phyloP scores from a whole-genome alignment of 2,113 vertebrate genomes.

The Thalassarche chlororhynchos region DNA sequence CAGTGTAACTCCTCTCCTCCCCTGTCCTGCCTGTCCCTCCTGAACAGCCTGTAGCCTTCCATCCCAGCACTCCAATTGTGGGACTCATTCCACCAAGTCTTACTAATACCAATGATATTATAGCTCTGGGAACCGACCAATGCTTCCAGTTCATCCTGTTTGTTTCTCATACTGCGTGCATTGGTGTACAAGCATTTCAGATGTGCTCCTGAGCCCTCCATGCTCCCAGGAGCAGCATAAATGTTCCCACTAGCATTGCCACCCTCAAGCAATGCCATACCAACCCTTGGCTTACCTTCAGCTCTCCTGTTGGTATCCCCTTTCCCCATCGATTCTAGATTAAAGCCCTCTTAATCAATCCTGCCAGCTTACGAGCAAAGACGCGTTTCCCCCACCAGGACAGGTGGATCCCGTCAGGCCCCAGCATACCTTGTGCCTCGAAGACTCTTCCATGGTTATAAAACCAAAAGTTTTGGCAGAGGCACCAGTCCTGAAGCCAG shows the following conservation, averaged over 20 bases:
- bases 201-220: not conserved
- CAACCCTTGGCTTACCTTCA: not conserved
- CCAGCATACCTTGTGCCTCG: not conserved
- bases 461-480: not conserved
- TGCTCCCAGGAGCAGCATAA: not conserved
- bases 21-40: not conserved
- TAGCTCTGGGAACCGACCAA: not conserved
- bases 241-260: not conserved
- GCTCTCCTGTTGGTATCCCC: not conserved
- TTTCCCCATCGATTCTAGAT: not conserved
- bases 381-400: rapidly evolving
- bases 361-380: not conserved
- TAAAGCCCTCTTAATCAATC: not conserved
- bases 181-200: not conserved
- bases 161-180: not conserved
- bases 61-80: not conserved
- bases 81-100: not conserved
- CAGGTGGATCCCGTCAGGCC: not conserved
- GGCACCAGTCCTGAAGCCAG: not conserved
- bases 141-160: not conserved
- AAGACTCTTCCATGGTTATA: not conserved
- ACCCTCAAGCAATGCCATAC: not conserved
- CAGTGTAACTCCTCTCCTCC: not conserved
- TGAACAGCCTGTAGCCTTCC: not conserved
- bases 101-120: not conserved